These are phyloP conservation scores for mouse (Mus musculus) DNA, from an alignment of 2,113 vertebrate genomes.

Conservation along the genomic window GRCm39 chr5:119078501-119079000, in stretches of 20 bases:
- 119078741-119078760: not conserved
- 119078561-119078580: not conserved
- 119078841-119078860: not conserved
- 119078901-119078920: fast-evolving
- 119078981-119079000: not conserved
- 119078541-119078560: not conserved
- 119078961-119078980: fast-evolving
- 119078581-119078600: not conserved
- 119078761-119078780: not conserved
- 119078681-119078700: too few species aligned
- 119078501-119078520: not conserved
- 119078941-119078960: not conserved
- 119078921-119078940: not conserved
- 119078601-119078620: not conserved
- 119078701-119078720: not conserved
- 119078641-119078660: not conserved
- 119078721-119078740: not conserved
- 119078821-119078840: not conserved
- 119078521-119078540: not conserved
- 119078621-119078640: not conserved
- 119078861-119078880: not conserved
- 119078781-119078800: too few species aligned
- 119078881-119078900: not conserved
- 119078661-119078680: not conserved
- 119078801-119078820: not conserved